Evolutionary conservation across 2,113 vertebrate genomes (phyloP).

Genomic region (Platichthys stellatus): DNA sequence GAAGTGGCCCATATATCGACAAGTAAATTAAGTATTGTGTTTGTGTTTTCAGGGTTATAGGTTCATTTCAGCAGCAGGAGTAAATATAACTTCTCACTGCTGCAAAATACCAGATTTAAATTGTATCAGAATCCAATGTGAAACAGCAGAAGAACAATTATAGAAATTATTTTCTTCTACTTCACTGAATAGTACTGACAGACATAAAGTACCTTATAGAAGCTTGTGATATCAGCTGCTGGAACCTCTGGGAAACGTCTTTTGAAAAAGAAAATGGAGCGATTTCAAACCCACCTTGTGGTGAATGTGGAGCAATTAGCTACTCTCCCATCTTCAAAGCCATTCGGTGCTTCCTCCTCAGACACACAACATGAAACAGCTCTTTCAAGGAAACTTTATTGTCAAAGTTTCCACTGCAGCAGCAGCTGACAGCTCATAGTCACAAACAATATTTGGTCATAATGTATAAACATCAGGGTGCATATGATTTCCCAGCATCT

Average conservation of each 20-base stretch:
- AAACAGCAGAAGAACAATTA: not conserved
- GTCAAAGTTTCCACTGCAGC: not conserved
- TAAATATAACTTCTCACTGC: too few species aligned
- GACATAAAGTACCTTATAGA: not conserved
- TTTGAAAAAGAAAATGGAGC: not conserved
- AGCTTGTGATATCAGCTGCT: slow-evolving; percentile 13
- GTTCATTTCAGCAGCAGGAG: not conserved
- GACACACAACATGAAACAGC: slow-evolving; percentile 6
- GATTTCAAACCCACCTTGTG: slow-evolving; percentile 6
- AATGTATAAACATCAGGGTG: not conserved
- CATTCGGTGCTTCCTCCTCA: not conserved
- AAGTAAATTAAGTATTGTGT: not conserved
- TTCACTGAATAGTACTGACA: slow-evolving; percentile 3
- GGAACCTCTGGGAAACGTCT: slow-evolving; percentile 6
- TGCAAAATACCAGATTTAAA: not conserved
- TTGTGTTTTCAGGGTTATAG: not conserved
- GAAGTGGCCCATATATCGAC: not conserved
- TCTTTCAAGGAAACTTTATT: not conserved
- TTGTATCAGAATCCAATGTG: not conserved
- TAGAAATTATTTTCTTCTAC: slow-evolving; percentile 6
- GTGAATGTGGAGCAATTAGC: slow-evolving; percentile 31
- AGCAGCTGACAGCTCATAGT: slow-evolving; percentile 6
- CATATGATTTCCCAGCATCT: too few species aligned
- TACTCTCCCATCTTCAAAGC: slow-evolving; percentile 26
- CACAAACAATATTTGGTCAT: not conserved